Conservation (phyloP, 1,140 invertebrate species). For the Aphidius gifuensis region DNA sequence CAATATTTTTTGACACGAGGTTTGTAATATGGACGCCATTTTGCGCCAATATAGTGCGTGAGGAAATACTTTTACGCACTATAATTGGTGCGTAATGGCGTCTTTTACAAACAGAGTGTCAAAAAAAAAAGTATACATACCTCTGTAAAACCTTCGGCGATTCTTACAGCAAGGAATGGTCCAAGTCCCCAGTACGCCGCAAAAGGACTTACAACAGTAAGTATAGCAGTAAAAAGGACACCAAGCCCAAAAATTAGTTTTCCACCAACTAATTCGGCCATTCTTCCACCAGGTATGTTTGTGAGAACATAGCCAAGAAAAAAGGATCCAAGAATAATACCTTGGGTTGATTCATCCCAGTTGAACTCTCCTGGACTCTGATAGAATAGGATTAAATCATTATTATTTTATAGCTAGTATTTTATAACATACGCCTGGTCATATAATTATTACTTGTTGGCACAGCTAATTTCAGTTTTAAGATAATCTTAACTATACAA, state of each 20-base stretch:
- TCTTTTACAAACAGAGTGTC: too few relatives aligned
- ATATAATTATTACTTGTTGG: too few relatives aligned
- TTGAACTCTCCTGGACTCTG: slow-evolving; percentile 69
- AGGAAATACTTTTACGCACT: too few relatives aligned
- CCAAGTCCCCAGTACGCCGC: slow-evolving; percentile 69
- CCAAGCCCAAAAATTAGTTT: slow-evolving; percentile 78
- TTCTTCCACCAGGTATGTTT: slow-evolving; percentile 80
- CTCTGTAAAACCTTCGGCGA: slow-evolving; percentile 84
- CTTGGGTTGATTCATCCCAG: slow-evolving; percentile 76
- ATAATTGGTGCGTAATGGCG: too few relatives aligned
- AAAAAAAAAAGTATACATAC: slow-evolving; percentile 46
- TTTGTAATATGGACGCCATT: too few relatives aligned
- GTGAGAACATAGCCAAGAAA: slow-evolving; percentile 85
- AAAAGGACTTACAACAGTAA: slow-evolving; percentile 72
- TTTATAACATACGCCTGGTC: too few relatives aligned
- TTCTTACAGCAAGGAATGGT: slow-evolving; percentile 72
- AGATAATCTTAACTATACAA: too few relatives aligned
- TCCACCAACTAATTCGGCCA: slow-evolving; percentile 76
- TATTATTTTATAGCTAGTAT: neutral
- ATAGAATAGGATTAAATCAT: slow-evolving; percentile 25
- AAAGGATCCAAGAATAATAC: slow-evolving; percentile 79
- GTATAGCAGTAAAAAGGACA: slow-evolving; percentile 71
- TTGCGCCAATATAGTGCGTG: too few relatives aligned
- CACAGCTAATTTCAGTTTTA: too few relatives aligned
- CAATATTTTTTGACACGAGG: too few relatives aligned